Evolutionary conservation across 2,888 invertebrate species (phyloP), one percentile per base, ranked within the genome.

Genomic region (Meteorus cinctellus): DNA sequence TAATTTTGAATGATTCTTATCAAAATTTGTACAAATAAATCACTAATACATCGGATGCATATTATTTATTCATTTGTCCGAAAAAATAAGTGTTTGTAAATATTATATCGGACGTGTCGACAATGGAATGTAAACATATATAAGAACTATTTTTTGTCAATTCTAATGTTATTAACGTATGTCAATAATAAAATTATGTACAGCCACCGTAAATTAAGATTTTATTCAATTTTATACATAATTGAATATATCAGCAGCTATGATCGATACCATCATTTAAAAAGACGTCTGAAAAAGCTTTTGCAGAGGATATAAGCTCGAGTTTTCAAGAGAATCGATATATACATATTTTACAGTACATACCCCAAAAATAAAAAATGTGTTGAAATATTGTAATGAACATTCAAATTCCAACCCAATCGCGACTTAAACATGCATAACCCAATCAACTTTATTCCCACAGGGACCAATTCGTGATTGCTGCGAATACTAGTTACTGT

Each of bases 111-210:
- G n/a, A 55, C 19, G 19, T 55, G 10, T 55, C 55, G 55, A 5
- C 6, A 19, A 55, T 55, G n/a, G 55, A 19, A 55, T 8, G n/a
- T 8, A 55, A 19, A n/a, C 16, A n/a, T 6, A 55, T 8, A 55
- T 55, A 55, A 24, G n/a, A 55, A 19, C 19, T 55, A 55, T 55
- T 55, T 55, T 55, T 55, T 55, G 55, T 55, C 55, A 55, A n/a
- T 19, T 5, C 19, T 2, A 19, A 55, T 55, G n/a, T 8, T 55
- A 55, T 55, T n/a, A 55, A 55, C 19, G 19, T 55, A 55, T 48
- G 16, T 19, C 55, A 55, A 19, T 55, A 55, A 55, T 55, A 55
- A 55, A 55, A 55, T 8, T 55, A 55, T 55, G 48, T 55, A 55
- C 55, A 55, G 55, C 8, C 19, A 55, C 19, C 24, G 19, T 55